A percentile compares a stretch with the other conserved stretches of the same genome.
phyloP scores from a whole-genome alignment of 2,113 vertebrate species.

The Myotis lucifugus region DNA sequence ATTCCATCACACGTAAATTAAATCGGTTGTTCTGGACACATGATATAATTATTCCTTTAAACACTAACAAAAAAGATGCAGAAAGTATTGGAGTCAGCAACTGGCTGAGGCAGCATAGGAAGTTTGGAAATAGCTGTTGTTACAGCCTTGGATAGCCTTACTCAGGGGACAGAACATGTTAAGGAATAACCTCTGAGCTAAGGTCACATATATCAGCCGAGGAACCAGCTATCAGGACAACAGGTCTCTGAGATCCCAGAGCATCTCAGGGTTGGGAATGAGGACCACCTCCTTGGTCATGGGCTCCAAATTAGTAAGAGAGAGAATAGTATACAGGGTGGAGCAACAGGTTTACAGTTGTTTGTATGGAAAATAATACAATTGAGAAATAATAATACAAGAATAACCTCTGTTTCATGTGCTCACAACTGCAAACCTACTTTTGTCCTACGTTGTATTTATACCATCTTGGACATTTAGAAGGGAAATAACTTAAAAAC shows the following conservation, averaged over 20 bases:
- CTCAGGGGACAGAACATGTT: background rate
- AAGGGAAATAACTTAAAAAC: background rate
- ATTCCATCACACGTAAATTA: background rate
- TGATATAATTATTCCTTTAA: background rate
- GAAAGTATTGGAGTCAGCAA: background rate
- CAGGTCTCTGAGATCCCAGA: background rate
- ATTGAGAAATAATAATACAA: background rate
- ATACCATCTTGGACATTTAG: background rate
- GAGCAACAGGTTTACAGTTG: background rate
- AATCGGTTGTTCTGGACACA: background rate
- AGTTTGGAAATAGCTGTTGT: background rate
- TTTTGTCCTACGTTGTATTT: background rate
- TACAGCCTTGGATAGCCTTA: background rate
- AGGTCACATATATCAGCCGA: background rate
- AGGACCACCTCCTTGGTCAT: background rate
- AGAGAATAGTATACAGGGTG: background rate
- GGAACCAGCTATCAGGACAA: background rate
- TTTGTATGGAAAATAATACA: background rate
- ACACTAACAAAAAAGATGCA: background rate
- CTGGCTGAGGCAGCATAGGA: background rate
- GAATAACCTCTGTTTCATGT: background rate
- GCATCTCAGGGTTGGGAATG: background rate
- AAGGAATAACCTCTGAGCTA: background rate
- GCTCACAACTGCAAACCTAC: background rate
- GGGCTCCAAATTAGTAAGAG: background rate